Conservation (phyloP, 2,888 invertebrate genomes). For the Trissonchulus sp. region DNA sequence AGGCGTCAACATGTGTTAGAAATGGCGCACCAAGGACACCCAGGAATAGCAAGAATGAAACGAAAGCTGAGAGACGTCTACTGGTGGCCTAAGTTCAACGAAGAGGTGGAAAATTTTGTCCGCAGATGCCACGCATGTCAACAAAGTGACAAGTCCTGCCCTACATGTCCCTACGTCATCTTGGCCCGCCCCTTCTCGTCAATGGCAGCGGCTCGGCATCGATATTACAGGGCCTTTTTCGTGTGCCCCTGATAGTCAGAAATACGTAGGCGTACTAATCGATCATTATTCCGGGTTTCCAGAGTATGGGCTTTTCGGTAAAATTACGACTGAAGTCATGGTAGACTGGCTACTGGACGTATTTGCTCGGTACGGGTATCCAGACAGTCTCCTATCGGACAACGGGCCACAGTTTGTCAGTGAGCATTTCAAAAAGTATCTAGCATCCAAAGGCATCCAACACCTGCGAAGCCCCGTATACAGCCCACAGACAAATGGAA, state of each 20-base stretch:
- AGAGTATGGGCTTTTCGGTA: not conserved
- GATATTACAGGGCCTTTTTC: too few relatives aligned
- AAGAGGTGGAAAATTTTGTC: slow-evolving; percentile 7
- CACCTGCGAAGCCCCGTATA: slow-evolving; percentile 8
- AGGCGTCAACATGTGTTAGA: not conserved
- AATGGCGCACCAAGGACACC: slow-evolving; percentile 12
- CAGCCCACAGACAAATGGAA: slow-evolving; percentile 21
- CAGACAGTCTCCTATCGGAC: slow-evolving; percentile 17
- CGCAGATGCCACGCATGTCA: slow-evolving; percentile 2
- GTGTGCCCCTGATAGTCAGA: not conserved
- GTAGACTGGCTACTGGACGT: not conserved
- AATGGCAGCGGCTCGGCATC: not conserved
- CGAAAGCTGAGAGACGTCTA: not conserved
- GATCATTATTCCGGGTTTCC: not conserved
- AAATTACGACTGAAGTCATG: too few relatives aligned
- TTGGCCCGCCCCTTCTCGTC: not conserved
- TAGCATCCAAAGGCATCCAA: slow-evolving; percentile 13
- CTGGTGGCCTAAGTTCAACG: slow-evolving; percentile 1
- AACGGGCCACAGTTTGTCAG: slow-evolving; percentile 18
- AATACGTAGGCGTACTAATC: not conserved
- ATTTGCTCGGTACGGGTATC: slow-evolving; percentile 22
- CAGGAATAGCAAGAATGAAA: slow-evolving; percentile 10
- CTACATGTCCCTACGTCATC: not conserved
- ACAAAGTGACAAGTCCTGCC: not conserved
- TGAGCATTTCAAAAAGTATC: not conserved